Evolutionary conservation across 2,888 invertebrate genomes (phyloP), one percentile per base, ranked within the genome.

Genomic region (Drosophila macrothrix): DNA sequence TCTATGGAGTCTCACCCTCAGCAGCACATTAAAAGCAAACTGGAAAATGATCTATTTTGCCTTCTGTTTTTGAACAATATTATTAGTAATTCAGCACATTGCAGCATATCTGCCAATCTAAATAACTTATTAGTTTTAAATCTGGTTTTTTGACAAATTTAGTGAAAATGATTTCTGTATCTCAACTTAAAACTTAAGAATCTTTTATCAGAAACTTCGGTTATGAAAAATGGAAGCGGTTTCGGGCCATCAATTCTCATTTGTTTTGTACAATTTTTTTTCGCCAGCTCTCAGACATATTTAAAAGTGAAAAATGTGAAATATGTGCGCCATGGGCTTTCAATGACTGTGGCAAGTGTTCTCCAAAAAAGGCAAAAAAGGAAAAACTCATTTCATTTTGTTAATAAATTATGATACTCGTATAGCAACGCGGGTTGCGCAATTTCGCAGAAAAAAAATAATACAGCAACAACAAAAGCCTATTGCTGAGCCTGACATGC

Each of bases 331-430:
- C 75, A 60, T 29, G 90, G 88, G 90, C 77, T 78, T 90, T 83
- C 69, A 75, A 78, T 67, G 71, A 49, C 58, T 59, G 63, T 60
- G 59, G 29, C 63, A 66, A 71, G 74, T 71, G 71, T 41, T 16
- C 56, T 31, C 46, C 25, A 16, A 37, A 28, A 43, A 58, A 58
- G 22, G 16, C 6, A 66, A 66, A 68, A 66, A 63, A 63, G 70
- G 68, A 71, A 80, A 86, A 86, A 80, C 79, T 88, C 78, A 83
- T 86, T 91, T 88, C 78, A 62, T 76, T 76, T 80, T 85, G 78
- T 91, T 81, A 92, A 90, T 92, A 90, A 92, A 91, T 92, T 91
- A 92, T 90, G 89, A 84, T 81, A 7, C 43, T 12, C 43, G 43
- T 46, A 71, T 64, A 74, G 71, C 65, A 75, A 80, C 82, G 80